Percentiles rank a stretch among this genome's conserved stretches.
Evolutionary conservation across 2,888 invertebrate species (phyloP).

Genomic region (Pollenia griseotomentosa): DNA sequence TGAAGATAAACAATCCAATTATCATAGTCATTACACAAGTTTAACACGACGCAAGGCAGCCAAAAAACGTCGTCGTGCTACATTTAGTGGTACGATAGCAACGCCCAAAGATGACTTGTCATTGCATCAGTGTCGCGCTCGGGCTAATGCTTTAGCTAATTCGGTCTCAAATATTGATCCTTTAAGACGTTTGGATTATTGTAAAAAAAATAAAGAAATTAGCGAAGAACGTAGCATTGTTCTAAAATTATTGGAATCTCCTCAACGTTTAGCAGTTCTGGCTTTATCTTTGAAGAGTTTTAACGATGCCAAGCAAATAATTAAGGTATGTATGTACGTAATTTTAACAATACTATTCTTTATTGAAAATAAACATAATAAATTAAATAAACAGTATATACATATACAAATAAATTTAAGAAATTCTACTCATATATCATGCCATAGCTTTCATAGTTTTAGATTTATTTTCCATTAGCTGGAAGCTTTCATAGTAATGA

Average conservation of each 20-base stretch:
- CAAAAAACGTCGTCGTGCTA: constrained; percentile 79
- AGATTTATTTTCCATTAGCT: constrained; percentile 40
- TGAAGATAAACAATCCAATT: constrained; percentile 79
- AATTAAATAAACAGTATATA: constrained; percentile 16
- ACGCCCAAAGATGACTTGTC: constrained; percentile 20
- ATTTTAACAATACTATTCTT: not conserved
- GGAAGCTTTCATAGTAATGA: constrained; percentile 70
- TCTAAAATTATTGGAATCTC: constrained; percentile 89
- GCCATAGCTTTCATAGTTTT: not conserved
- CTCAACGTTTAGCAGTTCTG: constrained; percentile 90
- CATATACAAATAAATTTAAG: not conserved
- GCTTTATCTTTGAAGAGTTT: constrained; percentile 91
- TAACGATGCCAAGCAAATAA: constrained; percentile 90
- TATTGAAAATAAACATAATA: constrained; percentile 19
- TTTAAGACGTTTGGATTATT: constrained; percentile 28
- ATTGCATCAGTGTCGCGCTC: constrained; percentile 47
- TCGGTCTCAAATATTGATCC: constrained; percentile 50
- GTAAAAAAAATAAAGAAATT: constrained; percentile 12
- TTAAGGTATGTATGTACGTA: constrained; percentile 87
- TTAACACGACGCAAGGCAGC: constrained; percentile 80
- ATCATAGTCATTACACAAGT: constrained; percentile 79
- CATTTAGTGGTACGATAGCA: constrained; percentile 77
- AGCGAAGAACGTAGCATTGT: constrained; percentile 80
- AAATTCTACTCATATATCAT: constrained; percentile 11
- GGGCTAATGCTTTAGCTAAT: constrained; percentile 63